Evolutionary conservation across 2,797 vertebrate genomes (phyloP).

Genomic region (Sorex maritimensis): DNA sequence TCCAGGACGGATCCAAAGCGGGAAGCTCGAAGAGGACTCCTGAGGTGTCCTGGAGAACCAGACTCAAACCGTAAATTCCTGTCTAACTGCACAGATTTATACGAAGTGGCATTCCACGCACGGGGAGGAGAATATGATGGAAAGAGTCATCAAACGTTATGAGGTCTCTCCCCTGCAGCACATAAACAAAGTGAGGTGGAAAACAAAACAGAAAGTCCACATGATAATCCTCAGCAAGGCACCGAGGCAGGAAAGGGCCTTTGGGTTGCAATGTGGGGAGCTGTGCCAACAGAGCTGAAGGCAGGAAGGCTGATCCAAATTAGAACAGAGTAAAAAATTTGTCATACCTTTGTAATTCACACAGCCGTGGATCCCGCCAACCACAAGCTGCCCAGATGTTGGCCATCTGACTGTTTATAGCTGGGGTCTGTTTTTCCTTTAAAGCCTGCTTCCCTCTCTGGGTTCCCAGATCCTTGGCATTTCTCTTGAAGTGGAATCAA

Average conservation of each 20-base stretch:
- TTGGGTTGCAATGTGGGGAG: slow-evolving; percentile 66
- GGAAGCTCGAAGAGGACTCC: neutral
- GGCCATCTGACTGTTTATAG: slow-evolving; percentile 80
- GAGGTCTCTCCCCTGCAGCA: slow-evolving; percentile 59
- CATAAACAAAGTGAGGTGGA: slow-evolving; percentile 85
- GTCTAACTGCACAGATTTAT: neutral
- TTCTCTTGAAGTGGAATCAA: slow-evolving; percentile 68
- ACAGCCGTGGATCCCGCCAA: slow-evolving; percentile 45
- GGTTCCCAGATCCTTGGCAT: slow-evolving; percentile 42
- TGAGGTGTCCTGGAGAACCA: slow-evolving; percentile 10
- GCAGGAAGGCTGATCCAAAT: slow-evolving; percentile 75
- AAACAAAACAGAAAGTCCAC: slow-evolving; percentile 85
- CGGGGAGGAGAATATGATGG: slow-evolving; percentile 33
- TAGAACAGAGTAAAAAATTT: slow-evolving; percentile 83
- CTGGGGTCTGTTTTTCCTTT: slow-evolving; percentile 62
- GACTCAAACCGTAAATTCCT: neutral
- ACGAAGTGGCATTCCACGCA: neutral
- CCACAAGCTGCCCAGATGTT: slow-evolving; percentile 72
- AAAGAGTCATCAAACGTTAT: slow-evolving; percentile 66
- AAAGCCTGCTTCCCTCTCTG: slow-evolving; percentile 58
- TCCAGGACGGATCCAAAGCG: neutral
- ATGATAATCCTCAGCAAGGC: slow-evolving; percentile 70
- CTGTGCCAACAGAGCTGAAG: slow-evolving; percentile 71
- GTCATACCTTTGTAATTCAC: slow-evolving; percentile 80
- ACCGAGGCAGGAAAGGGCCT: slow-evolving; percentile 73